phyloP scores from a whole-genome alignment of 1,140 invertebrate genomes.

The Caenorhabditis tropicalis region DNA sequence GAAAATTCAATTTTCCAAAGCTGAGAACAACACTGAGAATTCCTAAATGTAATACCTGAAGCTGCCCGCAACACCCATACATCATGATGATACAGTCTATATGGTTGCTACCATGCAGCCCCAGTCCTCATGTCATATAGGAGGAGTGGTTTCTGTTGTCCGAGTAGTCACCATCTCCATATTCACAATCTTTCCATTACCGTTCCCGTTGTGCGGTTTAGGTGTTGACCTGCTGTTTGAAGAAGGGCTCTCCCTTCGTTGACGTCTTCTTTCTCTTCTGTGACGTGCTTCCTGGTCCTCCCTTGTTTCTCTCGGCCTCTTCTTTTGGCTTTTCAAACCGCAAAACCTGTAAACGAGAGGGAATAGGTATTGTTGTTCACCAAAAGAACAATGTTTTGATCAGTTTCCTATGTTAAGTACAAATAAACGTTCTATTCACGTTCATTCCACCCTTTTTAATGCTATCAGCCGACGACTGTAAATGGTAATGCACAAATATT shows the following conservation, averaged over 20 bases:
- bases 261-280: background rate
- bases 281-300: conserved; percentile 1
- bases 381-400: background rate
- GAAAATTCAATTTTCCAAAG: background rate
- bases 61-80: conserved; percentile 19
- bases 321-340: background rate
- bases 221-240: background rate
- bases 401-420: background rate
- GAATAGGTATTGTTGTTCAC: background rate
- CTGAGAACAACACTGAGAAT: background rate
- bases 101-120: conserved; percentile 15
- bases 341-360: background rate
- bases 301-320: background rate
- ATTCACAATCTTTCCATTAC: background rate
- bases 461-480: background rate
- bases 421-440: background rate
- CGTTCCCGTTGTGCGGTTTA: background rate
- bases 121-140: conserved; percentile 34
- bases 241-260: background rate
- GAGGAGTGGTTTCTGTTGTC: background rate
- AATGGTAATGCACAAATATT: conserved; percentile 35
- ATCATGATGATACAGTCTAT: conserved; percentile 3
- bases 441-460: background rate
- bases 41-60: background rate
- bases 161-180: background rate